phyloP scores from a whole-genome alignment of 2,888 invertebrate species.

The Eucriotettix oculatus region DNA sequence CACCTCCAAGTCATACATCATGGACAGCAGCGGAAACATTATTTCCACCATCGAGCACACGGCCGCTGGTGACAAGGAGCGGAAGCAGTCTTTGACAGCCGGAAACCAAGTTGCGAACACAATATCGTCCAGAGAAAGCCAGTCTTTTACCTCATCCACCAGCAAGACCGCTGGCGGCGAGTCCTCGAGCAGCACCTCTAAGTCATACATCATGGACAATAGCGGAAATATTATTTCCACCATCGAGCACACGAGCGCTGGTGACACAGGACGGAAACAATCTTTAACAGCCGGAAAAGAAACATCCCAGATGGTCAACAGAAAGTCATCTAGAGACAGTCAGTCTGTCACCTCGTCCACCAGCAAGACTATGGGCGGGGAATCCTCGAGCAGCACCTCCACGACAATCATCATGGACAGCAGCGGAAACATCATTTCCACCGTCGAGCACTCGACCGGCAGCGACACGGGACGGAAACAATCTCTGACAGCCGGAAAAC shows the following conservation, averaged over 20 bases:
- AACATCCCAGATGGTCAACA: too few species aligned
- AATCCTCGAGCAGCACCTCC: neutral
- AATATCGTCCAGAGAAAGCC: too few species aligned
- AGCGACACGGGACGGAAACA: too few species aligned
- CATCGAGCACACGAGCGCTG: neutral
- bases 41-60: neutral
- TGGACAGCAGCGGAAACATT: neutral
- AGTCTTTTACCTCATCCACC: neutral
- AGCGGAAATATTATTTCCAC: neutral
- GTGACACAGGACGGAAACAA: neutral
- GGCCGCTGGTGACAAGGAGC: neutral
- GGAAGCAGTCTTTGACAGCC: neutral
- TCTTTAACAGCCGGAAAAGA: too few species aligned
- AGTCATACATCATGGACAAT: neutral
- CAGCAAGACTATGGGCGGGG: neutral
- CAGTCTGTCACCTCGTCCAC: slow-evolving; percentile 1
- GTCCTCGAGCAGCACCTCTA: neutral
- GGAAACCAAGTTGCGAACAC: too few species aligned
- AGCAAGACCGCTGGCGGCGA: neutral
- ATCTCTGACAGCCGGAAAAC: too few species aligned
- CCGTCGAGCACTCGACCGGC: neutral
- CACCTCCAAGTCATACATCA: neutral
- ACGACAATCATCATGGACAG: neutral
- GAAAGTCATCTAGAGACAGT: neutral
- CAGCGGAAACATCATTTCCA: neutral